phyloP scores from a whole-genome alignment of 2,113 vertebrate species.

The Cyphomyrus discorhynchus region DNA sequence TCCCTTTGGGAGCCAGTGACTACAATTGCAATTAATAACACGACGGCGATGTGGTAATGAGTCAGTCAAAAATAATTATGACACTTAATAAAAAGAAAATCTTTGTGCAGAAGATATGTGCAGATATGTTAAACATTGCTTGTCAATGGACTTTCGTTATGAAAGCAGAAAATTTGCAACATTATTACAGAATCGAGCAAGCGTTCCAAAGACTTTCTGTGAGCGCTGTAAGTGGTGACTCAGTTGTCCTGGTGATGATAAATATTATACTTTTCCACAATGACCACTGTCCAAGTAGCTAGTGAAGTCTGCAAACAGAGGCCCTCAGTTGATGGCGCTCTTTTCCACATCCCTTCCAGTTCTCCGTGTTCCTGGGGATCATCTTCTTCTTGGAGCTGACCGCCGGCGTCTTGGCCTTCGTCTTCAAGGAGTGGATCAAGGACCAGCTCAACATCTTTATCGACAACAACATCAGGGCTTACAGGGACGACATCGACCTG shows the following conservation, averaged over 20 bases:
- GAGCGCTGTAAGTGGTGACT: neutral
- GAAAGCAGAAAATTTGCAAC: neutral
- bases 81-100: neutral
- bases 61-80: neutral
- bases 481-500: slow-evolving; percentile 94
- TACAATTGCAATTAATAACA: neutral
- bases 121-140: neutral
- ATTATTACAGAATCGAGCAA: neutral
- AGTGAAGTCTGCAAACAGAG: neutral
- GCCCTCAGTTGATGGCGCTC: neutral
- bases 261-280: neutral
- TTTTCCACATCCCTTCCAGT: slow-evolving; percentile 60
- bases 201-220: neutral
- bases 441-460: slow-evolving; percentile 98
- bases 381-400: slow-evolving; percentile 99
- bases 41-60: neutral
- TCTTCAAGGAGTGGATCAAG: slow-evolving; percentile 99
- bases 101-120: neutral
- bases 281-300: neutral
- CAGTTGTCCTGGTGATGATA: neutral
- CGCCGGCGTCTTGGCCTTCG: slow-evolving; percentile 90
- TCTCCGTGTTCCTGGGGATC: slow-evolving; percentile 95
- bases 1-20: neutral
- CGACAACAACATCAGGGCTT: slow-evolving; percentile 97
- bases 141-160: neutral